Evolutionary conservation across 2,797 vertebrate genomes (phyloP).

Genomic region (Rhincodon typus): DNA sequence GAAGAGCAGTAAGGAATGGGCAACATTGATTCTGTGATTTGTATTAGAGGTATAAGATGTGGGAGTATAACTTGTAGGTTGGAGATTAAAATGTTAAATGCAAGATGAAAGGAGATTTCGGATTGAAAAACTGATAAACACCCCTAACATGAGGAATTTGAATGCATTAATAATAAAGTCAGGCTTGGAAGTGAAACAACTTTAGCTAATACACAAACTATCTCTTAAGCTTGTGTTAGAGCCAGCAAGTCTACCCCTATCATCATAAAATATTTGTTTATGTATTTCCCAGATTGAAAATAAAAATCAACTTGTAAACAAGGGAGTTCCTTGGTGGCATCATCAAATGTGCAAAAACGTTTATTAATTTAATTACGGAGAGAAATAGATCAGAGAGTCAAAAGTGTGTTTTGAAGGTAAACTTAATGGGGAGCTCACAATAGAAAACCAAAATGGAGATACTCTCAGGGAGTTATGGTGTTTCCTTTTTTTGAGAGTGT

Average conservation of each 20-base stretch:
- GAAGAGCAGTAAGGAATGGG: too few relatives aligned
- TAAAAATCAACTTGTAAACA: neutral
- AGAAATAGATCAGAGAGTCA: neutral
- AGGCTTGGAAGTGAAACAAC: neutral
- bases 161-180: neutral
- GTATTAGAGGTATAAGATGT: neutral
- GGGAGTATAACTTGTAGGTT: neutral
- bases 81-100: neutral
- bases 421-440: too few relatives aligned
- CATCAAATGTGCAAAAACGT: neutral
- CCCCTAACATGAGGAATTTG: neutral
- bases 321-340: neutral
- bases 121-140: too few relatives aligned
- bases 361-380: neutral
- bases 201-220: neutral
- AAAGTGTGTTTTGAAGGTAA: neutral
- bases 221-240: neutral
- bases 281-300: neutral
- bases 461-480: too few relatives aligned
- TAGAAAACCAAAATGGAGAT: too few relatives aligned
- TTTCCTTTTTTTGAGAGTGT: too few relatives aligned
- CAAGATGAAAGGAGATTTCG: neutral
- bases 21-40: too few relatives aligned
- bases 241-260: neutral
- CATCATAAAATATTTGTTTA: neutral